These are phyloP conservation scores for Biston stratarius DNA, from an alignment of 2,888 invertebrate species.

Conservation along the genomic window DNA sequence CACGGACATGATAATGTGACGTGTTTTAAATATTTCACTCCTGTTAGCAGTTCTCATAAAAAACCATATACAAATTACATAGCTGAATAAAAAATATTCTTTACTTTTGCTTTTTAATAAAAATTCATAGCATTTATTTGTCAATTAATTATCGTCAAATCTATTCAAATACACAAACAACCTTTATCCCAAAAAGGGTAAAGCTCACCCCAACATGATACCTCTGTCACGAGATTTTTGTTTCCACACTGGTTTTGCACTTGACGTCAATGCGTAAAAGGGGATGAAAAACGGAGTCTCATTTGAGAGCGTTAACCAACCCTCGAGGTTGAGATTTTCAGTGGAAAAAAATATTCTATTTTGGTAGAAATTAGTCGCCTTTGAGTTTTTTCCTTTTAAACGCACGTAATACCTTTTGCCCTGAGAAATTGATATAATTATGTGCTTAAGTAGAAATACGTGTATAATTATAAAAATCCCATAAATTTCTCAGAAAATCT, in stretches of 20 bases:
- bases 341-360: slow-evolving; percentile 6
- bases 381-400: not conserved
- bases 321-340: slow-evolving; percentile 30
- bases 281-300: slow-evolving; percentile 52
- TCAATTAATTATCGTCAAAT: slow-evolving; percentile 24
- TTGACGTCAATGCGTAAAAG: slow-evolving; percentile 60
- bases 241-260: slow-evolving; percentile 47
- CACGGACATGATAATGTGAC: too few relatives aligned
- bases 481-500: not conserved
- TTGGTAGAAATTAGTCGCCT: slow-evolving; percentile 1
- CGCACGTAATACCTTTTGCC: not conserved
- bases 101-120: not conserved
- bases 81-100: not conserved
- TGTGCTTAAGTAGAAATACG: not conserved
- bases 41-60: too few relatives aligned
- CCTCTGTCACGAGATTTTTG: slow-evolving; percentile 44
- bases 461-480: slow-evolving; percentile 8
- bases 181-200: slow-evolving; percentile 33
- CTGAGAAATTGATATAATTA: slow-evolving; percentile 3
- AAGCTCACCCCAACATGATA: slow-evolving; percentile 49
- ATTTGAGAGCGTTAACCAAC: slow-evolving; percentile 52
- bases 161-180: slow-evolving; percentile 25
- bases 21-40: too few relatives aligned
- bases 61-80: too few relatives aligned
- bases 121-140: not conserved